Percentiles rank a stretch among this genome's conserved stretches.
Conservation (phyloP, 2,888 invertebrate species). For the Diabrotica balteata region DNA sequence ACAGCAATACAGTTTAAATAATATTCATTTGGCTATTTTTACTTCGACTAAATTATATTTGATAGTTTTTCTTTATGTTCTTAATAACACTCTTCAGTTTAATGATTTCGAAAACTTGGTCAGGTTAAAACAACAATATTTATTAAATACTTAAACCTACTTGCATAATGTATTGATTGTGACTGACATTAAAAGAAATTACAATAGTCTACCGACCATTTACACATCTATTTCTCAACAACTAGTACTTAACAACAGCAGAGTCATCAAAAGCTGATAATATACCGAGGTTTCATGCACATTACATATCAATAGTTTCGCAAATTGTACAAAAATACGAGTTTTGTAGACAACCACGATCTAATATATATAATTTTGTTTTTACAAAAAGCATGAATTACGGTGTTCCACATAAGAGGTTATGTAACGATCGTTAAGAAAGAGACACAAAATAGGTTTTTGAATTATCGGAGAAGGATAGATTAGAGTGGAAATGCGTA, state of each 20-base stretch:
- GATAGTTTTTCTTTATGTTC: no score
- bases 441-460: conserved; percentile 32
- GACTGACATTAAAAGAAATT: conserved; percentile 21
- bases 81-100: no score
- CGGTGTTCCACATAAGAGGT: conserved; percentile 32
- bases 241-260: conserved; percentile 21
- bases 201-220: conserved; percentile 19
- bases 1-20: no score
- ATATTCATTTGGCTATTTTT: neutral
- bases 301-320: conserved; percentile 29
- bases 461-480: conserved; percentile 35
- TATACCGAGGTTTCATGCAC: conserved; percentile 26
- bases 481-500: conserved; percentile 41
- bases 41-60: neutral
- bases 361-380: conserved; percentile 24
- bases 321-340: conserved; percentile 31
- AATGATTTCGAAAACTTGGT: no score
- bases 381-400: conserved; percentile 34
- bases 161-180: neutral
- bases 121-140: no score
- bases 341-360: conserved; percentile 13
- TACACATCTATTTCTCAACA: conserved; percentile 21
- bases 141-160: neutral
- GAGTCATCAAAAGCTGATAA: conserved; percentile 31
- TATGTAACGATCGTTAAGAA: conserved; percentile 26